Evolutionary conservation across 2,797 vertebrate species (phyloP).

Genomic region (Chrysocyon brachyurus): DNA sequence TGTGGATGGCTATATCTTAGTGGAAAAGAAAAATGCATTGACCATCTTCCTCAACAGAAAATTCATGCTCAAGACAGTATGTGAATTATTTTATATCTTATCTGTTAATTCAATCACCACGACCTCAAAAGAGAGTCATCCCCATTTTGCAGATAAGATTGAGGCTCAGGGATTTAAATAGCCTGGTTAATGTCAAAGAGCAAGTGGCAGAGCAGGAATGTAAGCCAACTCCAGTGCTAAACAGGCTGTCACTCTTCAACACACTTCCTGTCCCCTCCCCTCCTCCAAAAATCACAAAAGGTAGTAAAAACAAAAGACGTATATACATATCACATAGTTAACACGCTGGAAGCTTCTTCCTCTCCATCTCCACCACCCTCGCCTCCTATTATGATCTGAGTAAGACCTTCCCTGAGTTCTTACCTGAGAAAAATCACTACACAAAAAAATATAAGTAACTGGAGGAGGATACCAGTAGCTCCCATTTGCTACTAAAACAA

Average conservation of each 20-base stretch:
- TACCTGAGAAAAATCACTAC: background rate
- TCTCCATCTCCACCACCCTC: background rate
- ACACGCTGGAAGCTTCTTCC: background rate
- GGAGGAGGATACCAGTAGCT: background rate
- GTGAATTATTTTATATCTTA: background rate
- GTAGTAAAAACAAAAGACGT: background rate
- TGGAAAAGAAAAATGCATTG: background rate
- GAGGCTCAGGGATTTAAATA: background rate
- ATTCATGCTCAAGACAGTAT: background rate
- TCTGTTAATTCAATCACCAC: background rate
- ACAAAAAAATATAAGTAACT: background rate
- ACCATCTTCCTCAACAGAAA: background rate
- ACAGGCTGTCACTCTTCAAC: background rate
- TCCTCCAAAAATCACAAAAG: background rate
- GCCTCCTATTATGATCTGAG: background rate
- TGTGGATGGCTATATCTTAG: background rate
- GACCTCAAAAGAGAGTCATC: background rate
- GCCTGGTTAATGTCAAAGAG: background rate
- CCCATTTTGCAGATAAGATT: background rate
- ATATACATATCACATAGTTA: background rate
- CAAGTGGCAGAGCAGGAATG: background rate
- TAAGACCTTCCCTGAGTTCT: background rate
- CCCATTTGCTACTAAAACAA: conserved; percentile 29
- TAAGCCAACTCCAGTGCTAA: background rate
- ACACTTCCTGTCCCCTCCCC: background rate